phyloP scores from a whole-genome alignment of 2,888 invertebrate species.

The Pseudolycoriella hygida region DNA sequence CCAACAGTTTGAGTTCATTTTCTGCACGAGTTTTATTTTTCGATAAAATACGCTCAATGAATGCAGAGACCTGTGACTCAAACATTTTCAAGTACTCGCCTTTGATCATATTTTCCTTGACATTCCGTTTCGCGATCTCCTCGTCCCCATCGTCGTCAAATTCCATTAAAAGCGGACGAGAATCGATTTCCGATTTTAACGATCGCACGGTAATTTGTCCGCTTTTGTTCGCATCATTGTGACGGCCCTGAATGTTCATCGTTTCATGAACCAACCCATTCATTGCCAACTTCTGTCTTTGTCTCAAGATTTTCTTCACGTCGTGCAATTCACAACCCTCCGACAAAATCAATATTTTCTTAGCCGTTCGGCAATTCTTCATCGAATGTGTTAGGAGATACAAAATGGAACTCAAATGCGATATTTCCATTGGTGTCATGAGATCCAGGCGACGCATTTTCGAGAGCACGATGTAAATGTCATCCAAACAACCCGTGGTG shows the following conservation, averaged over 20 bases:
- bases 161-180: no score
- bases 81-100: constrained; percentile 1
- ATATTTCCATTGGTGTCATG: neutral
- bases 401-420: neutral
- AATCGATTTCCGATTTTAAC: neutral
- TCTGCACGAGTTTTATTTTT: neutral
- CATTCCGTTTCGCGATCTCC: no score
- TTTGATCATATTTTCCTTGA: neutral
- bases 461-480: neutral
- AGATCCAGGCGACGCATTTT: neutral
- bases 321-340: neutral
- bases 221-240: neutral
- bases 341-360: neutral
- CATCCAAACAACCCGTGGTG: neutral
- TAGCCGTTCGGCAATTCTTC: neutral
- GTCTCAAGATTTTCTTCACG: neutral
- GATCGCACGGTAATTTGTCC: constrained; percentile 4
- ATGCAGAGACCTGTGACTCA: neutral
- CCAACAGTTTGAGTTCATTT: neutral
- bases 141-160: neutral
- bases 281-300: neutral
- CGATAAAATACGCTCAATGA: neutral
- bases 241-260: neutral
- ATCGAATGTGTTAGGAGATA: neutral
- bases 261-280: constrained; percentile 2